Conservation (phyloP, 1,140 invertebrate species). For the Bombus haemorrhoidalis region DNA sequence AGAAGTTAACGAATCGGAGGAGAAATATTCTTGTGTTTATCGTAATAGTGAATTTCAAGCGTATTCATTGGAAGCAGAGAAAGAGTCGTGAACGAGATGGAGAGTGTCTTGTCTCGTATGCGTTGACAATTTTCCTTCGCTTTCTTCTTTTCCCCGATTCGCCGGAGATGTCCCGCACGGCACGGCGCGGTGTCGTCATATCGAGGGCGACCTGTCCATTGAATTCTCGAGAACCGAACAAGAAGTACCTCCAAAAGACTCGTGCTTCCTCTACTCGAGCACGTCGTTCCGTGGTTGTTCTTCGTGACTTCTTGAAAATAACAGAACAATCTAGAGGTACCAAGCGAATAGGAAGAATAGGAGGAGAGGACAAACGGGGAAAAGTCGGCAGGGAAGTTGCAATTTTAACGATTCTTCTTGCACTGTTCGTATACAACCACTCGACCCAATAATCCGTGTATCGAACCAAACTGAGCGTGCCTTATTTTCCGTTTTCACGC, state of each 20-base stretch:
- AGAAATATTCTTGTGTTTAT: conserved; percentile 40
- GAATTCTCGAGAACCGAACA: conserved; percentile 62
- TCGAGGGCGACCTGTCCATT: conserved; percentile 61
- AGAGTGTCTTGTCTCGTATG: conserved; percentile 33
- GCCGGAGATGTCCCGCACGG: not conserved
- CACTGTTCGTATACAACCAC: conserved; percentile 24
- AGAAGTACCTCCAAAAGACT: conserved; percentile 42
- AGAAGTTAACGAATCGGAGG: not conserved
- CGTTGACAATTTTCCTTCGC: conserved; percentile 37
- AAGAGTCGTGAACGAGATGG: not conserved
- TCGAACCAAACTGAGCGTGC: conserved; percentile 38
- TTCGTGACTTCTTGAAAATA: conserved; percentile 62
- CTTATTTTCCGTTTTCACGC: conserved; percentile 31
- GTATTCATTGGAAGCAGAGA: conserved; percentile 20
- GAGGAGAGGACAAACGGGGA: not conserved
- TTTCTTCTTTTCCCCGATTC: not conserved
- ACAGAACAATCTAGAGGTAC: conserved; percentile 64
- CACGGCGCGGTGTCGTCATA: not conserved
- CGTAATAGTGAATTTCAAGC: conserved; percentile 44
- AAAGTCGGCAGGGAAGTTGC: conserved; percentile 32
- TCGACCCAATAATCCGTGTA: conserved; percentile 62
- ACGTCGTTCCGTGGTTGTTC: conserved; percentile 40
- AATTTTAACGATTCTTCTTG: conserved; percentile 53
- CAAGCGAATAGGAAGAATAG: not conserved
- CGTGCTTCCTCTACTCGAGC: conserved; percentile 64